phyloP scores from a whole-genome alignment of 2,888 invertebrate species.

The Xestia sexstrigata region DNA sequence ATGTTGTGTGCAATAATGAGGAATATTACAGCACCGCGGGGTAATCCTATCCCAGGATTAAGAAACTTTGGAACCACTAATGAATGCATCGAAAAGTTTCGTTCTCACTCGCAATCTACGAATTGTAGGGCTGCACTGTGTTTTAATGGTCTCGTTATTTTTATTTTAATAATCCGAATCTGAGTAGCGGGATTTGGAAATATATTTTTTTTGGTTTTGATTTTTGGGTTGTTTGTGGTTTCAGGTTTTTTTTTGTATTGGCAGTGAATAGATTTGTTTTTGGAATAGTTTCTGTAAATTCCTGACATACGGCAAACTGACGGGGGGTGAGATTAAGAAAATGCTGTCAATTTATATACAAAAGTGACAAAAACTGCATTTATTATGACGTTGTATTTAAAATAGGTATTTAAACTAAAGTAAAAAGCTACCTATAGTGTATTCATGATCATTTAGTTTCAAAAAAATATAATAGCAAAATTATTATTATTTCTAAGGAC shows the following conservation, averaged over 20 bases:
- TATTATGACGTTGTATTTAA: no score
- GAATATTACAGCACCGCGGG: conserved; percentile 67
- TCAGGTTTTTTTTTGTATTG: neutral
- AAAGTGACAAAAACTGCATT: neutral
- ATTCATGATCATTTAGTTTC: neutral
- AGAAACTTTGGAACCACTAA: conserved; percentile 83
- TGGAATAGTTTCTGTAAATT: neutral
- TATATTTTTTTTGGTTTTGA: conserved; percentile 2
- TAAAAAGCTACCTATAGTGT: no score
- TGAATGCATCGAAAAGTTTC: conserved; percentile 85
- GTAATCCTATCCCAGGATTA: conserved; percentile 79
- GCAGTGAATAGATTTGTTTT: neutral
- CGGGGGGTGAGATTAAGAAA: neutral
- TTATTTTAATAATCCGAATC: conserved; percentile 50
- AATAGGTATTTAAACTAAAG: no score
- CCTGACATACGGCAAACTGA: neutral
- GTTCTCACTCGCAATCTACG: conserved; percentile 80
- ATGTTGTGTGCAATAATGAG: conserved; percentile 67
- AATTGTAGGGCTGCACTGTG: conserved; percentile 72
- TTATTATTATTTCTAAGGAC: neutral
- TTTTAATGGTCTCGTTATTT: conserved; percentile 63
- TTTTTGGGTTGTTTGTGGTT: neutral
- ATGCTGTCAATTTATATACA: neutral
- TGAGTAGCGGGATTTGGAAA: neutral
- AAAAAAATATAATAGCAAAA: neutral